Percentiles rank a stretch among this genome's conserved stretches.
Conservation (phyloP, 2,113 vertebrate genomes). For the Sinocyclocheilus maitianheensis region DNA sequence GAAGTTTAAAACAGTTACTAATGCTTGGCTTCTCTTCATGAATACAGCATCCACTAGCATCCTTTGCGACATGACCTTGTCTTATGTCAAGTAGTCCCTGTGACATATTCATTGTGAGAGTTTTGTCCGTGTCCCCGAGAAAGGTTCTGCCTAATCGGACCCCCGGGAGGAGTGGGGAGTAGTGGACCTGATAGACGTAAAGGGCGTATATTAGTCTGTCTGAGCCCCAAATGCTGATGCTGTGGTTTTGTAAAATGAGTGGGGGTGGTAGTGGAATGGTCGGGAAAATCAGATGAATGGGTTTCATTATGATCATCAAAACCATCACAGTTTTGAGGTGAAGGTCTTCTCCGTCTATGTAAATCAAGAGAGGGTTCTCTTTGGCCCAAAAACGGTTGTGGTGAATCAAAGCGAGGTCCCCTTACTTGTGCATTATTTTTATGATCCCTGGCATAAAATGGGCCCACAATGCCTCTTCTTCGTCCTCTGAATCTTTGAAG, state of each 20-base stretch:
- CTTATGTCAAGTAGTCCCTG: conserved; percentile 62
- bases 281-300: conserved; percentile 70
- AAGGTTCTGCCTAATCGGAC: conserved; percentile 65
- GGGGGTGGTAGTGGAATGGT: conserved; percentile 67
- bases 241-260: conserved; percentile 68
- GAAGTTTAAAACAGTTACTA: conserved; percentile 49
- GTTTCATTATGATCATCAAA: conserved; percentile 74
- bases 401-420: conserved; percentile 31
- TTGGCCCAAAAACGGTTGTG: conserved; percentile 69
- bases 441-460: conserved; percentile 18
- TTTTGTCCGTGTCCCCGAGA: conserved; percentile 70
- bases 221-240: conserved; percentile 64
- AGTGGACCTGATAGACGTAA: conserved; percentile 77
- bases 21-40: conserved; percentile 64
- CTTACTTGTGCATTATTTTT: conserved; percentile 21
- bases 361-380: conserved; percentile 70
- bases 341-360: conserved; percentile 39
- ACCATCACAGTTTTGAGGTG: conserved; percentile 65
- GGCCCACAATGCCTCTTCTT: conserved; percentile 31
- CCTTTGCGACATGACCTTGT: background rate
- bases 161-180: conserved; percentile 82
- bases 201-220: conserved; percentile 69
- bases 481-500: conserved; percentile 31
- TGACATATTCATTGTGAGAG: conserved; percentile 50
- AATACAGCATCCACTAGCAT: conserved; percentile 58